Base-by-base conservation (phyloP, 2,888 invertebrate genomes). In the Rosalia funebris region DNA sequence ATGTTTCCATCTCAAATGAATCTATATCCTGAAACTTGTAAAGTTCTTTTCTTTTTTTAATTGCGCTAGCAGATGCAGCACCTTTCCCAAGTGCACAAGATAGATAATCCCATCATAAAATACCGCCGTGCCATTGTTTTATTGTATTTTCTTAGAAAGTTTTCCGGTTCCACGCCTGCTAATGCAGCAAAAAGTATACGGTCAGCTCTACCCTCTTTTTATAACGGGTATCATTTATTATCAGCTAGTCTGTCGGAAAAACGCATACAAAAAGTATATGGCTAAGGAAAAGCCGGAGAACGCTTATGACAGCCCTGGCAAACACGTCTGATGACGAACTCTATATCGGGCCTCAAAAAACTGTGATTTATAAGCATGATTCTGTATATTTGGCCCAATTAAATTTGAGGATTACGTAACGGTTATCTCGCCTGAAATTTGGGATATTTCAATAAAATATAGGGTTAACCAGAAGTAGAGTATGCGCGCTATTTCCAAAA, bases 301-400 rank as follows among this genome's bases (percentile, higher is more conserved):
- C 62, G 57, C 59, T 65, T 65, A 65, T 65, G 65, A 65, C 65
- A 64, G 57, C 52, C 41, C 54, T 37, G 42, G 62, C 45, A 32
- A 58, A 57, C 60, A 58, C 60, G 50, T 54, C 57, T 46, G 57
- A 55, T 60, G 62, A 54, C 57, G 57, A 56, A 55, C 57, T 55
- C 47, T 32, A 7, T 52, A 31, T 42, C 41, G 44, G 46, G 52
- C 15, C 39, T 12, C 19, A 39, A 42, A 44, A 47, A 39, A 39
- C 20, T 20, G 59, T 59, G 59, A 59, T 59, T 59, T 54, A 59
- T 59, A 41, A 25, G 42, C 12, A 2, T n/a, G 47, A 48, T 54
- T 59, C 16, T 34, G 45, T 14, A 47, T 36, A 42, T 47, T 37
- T 31, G 11, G 25, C 32, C 9, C 11, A 14, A 16, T 31, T 50